Base-by-base conservation (phyloP, 2,797 vertebrate genomes). In the Valencia hispanica region DNA sequence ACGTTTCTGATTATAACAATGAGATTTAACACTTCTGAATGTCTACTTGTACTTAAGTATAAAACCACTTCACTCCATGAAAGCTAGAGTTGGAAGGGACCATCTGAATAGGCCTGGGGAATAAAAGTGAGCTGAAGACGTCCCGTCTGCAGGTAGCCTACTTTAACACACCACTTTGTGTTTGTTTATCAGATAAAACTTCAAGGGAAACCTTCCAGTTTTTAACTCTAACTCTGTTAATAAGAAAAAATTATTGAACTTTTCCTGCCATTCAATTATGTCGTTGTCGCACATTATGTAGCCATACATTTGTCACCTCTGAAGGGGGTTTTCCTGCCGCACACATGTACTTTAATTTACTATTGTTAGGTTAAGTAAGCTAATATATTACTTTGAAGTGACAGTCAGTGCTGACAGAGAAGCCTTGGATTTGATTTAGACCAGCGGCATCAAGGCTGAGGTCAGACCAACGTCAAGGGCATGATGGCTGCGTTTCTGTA, bases 351-450 rank as follows among this genome's bases (percentile, higher is more conserved):
- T 63, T 57, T 84, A 69, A 83, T 77, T 80, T 78, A 84, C 73
- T 78, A 36, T 75, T 82, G 78, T 85, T 75, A 30, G 80, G 73
- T 86, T 79, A 84, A 78, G 53, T 75, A 45, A 77, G 68, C 74
- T 72, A 59, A 82, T 61, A 6, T 50, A 55, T 86, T 84, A 0
- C 79, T 84, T 86, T 73, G 25, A 73, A 51, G 34, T 73, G 82
- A 85, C 87, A 79, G 83, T 65, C 47, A 14, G 50, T 0, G 75
- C 80, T 79, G 84, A 79, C 79, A 81, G 70, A 78, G 30, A 68
- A 84, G 75, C 84, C 94, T 95, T 95, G 94, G 83, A 72, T 93
- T 90, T 82, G 91, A 90, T 91, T 93, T 93, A 89, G 90, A 91
- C 89, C 86, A 88, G 63, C 76, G 81, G 84, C 80, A 53, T 84